phyloP scores from a whole-genome alignment of 2,797 vertebrate species.

The Halcyon badia region DNA sequence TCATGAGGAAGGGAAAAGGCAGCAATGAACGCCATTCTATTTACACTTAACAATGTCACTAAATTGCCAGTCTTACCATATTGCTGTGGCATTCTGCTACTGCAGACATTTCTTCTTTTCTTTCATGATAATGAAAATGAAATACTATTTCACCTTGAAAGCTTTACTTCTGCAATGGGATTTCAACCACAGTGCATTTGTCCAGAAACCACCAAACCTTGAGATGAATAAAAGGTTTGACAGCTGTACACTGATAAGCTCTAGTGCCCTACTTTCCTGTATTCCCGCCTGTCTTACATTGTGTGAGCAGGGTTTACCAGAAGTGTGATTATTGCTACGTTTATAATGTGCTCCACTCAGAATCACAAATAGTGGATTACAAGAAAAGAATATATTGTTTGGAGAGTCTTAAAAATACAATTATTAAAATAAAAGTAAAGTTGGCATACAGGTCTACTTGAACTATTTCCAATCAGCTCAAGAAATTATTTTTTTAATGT shows the following conservation, averaged over 20 bases:
- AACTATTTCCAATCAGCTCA: slow-evolving; percentile 31
- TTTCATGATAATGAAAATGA: slow-evolving; percentile 46
- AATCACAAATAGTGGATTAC: background rate
- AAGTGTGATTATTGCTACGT: background rate
- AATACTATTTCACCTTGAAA: slow-evolving; percentile 60
- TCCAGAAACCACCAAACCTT: slow-evolving; percentile 33
- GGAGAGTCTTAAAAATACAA: background rate
- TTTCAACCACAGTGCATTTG: slow-evolving; percentile 44
- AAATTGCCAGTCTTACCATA: background rate
- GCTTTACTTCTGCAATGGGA: slow-evolving; percentile 24
- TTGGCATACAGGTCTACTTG: background rate
- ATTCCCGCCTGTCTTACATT: background rate
- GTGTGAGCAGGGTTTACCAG: background rate
- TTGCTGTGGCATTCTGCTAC: background rate
- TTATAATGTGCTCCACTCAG: background rate
- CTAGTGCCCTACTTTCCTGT: slow-evolving; percentile 11
- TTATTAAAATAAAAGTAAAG: background rate
- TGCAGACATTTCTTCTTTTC: slow-evolving; percentile 27
- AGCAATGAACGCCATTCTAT: background rate
- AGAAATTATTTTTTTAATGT: slow-evolving; percentile 21
- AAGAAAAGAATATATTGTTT: background rate
- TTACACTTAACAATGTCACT: background rate
- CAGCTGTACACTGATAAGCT: slow-evolving; percentile 48
- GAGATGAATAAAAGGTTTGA: slow-evolving; percentile 58
- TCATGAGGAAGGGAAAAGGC: background rate